A percentile compares a stretch with the other conserved stretches of the same genome.
Conservation (phyloP, 2,797 vertebrate genomes). For the Channallabes apus region DNA sequence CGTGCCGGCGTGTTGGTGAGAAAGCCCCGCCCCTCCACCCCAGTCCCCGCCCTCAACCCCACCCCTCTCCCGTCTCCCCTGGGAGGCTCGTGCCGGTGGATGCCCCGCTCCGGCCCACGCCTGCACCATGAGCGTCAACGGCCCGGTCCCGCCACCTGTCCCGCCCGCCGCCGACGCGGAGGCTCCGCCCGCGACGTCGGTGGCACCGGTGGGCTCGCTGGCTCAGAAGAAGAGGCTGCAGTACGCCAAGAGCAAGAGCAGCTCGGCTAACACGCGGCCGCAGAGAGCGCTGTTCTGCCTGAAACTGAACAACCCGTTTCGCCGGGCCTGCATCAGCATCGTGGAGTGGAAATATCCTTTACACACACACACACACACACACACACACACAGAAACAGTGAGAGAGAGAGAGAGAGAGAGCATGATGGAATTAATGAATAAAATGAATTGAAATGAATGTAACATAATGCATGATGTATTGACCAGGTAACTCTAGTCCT, state of each 20-base stretch:
- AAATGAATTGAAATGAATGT: not conserved
- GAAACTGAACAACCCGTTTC: conserved; percentile 97
- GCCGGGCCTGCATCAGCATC: conserved; percentile 98
- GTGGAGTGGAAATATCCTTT: conserved; percentile 99
- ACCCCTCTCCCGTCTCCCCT: conserved; percentile 79
- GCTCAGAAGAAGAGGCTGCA: conserved; percentile 99
- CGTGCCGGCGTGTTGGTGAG: conserved; percentile 87
- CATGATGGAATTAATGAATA: not conserved
- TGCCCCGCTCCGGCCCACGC: conserved; percentile 87
- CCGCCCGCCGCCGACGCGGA: conserved; percentile 72
- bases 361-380: not conserved
- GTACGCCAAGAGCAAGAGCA: conserved; percentile 99
- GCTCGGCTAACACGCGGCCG: conserved; percentile 91
- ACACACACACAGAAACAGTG: too few species aligned
- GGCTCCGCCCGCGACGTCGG: conserved; percentile 60
- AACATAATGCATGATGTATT: not conserved
- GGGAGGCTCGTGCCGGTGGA: conserved; percentile 95
- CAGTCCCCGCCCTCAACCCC: conserved; percentile 76
- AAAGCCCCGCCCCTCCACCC: conserved; percentile 75
- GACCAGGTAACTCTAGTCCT: not conserved
- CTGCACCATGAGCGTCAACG: conserved; percentile 93
- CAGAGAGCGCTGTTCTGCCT: conserved; percentile 96
- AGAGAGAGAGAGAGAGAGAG: not conserved
- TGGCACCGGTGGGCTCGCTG: conserved; percentile 88
- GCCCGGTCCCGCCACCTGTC: conserved; percentile 79